Percentiles rank a stretch among this genome's conserved stretches.
Evolutionary conservation across 1,140 invertebrate species (phyloP).

Genomic region (Drosophila kepulauana): DNA sequence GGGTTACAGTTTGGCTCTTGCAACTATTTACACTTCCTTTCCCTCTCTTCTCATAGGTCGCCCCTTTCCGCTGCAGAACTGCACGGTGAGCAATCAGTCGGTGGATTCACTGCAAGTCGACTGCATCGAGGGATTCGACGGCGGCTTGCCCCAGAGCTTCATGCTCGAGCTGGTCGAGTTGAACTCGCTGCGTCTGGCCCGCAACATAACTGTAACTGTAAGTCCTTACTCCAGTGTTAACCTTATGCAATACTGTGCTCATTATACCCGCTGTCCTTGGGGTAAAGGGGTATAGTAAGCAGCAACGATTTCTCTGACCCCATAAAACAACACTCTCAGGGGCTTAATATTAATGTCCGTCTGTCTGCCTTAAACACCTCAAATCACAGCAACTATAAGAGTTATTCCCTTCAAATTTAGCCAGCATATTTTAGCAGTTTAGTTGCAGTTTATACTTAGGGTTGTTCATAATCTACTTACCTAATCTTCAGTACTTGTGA

Average conservation of each 20-base stretch:
- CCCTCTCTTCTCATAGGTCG: conserved; percentile 87
- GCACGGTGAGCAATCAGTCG: conserved; percentile 95
- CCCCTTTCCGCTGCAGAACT: conserved; percentile 94
- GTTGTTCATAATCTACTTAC: too few species aligned
- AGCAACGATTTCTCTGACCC: too few species aligned
- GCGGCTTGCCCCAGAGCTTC: conserved; percentile 92
- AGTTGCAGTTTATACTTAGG: too few species aligned
- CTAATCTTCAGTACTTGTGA: too few species aligned
- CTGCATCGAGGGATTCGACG: conserved; percentile 93
- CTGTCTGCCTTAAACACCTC: too few species aligned
- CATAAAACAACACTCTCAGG: too few species aligned
- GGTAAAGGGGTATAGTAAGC: neutral
- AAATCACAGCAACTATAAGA: too few species aligned
- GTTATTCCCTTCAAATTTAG: too few species aligned
- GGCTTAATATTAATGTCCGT: too few species aligned
- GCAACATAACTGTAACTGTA: conserved; percentile 80
- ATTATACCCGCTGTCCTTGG: neutral
- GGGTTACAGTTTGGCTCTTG: too few species aligned
- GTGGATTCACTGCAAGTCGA: conserved; percentile 92
- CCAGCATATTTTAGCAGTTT: too few species aligned
- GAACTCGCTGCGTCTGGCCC: conserved; percentile 86
- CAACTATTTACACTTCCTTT: conserved; percentile 2
- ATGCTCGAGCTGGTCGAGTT: conserved; percentile 91
- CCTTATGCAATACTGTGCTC: neutral
- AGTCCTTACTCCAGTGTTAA: conserved; percentile 38